phyloP scores from a whole-genome alignment of 2,113 vertebrate genomes.

The Coregonus clupeaformis region DNA sequence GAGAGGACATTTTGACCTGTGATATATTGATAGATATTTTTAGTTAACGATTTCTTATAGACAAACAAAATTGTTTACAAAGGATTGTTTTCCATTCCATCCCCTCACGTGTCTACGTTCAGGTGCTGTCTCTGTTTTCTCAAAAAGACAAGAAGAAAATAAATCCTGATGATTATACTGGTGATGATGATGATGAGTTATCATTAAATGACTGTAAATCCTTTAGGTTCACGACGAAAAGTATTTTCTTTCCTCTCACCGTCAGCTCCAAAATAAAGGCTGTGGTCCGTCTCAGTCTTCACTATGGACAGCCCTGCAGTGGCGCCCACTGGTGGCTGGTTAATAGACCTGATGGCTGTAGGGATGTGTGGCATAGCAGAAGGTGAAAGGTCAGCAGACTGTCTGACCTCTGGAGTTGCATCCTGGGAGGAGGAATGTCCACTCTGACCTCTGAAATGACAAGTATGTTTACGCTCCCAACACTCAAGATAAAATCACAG shows the following conservation, averaged over 20 bases:
- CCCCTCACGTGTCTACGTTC: constrained; percentile 46
- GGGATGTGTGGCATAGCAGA: constrained; percentile 28
- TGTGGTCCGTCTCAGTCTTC: constrained; percentile 51
- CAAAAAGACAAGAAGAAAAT: neutral
- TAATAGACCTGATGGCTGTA: constrained; percentile 23
- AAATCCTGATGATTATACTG: neutral
- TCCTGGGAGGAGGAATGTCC: constrained; percentile 41
- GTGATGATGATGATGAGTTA: neutral
- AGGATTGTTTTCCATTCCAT: constrained; percentile 36
- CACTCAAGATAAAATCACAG: too few species aligned
- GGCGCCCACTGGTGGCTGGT: constrained; percentile 50
- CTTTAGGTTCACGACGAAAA: too few species aligned
- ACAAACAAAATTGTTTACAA: constrained; percentile 52
- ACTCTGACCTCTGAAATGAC: constrained; percentile 43
- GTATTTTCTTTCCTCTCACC: neutral
- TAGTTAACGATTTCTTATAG: neutral
- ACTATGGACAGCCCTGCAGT: constrained; percentile 16
- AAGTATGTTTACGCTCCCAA: neutral
- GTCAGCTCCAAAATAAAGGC: constrained; percentile 32
- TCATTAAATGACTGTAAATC: too few species aligned
- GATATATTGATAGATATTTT: neutral
- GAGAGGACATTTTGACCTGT: neutral
- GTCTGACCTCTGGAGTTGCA: constrained; percentile 50
- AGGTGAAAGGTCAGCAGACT: constrained; percentile 49
- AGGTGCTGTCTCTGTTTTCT: constrained; percentile 48